These are phyloP conservation scores for Pipistrellus pygmaeus DNA, from an alignment of 2,797 vertebrate genomes.

Conservation along the genomic window DNA sequence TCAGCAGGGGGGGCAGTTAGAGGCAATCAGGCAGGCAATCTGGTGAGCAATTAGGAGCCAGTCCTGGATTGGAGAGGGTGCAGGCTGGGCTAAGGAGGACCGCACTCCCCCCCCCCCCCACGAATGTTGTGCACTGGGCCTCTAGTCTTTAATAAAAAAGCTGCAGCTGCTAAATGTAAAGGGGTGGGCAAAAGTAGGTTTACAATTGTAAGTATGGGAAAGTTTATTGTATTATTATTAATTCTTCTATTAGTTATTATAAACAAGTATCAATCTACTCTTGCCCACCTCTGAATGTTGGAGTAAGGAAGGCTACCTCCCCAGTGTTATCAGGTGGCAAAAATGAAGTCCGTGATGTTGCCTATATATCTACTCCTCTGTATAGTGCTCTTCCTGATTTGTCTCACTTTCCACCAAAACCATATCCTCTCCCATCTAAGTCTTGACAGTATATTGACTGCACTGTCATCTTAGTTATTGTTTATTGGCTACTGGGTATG, in stretches of 20 bases:
- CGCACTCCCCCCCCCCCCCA: too few species aligned
- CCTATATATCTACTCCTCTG: background rate
- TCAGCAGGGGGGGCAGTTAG: too few species aligned
- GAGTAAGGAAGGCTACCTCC: background rate
- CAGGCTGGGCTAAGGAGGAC: too few species aligned
- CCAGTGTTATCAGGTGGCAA: background rate
- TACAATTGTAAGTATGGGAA: background rate
- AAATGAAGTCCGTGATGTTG: background rate
- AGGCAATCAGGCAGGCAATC: too few species aligned
- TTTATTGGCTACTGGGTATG: background rate
- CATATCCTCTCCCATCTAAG: background rate
- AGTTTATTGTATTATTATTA: background rate
- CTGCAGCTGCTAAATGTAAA: background rate
- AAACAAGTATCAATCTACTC: background rate
- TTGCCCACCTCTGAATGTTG: background rate
- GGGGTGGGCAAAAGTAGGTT: background rate
- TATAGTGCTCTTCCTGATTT: background rate
- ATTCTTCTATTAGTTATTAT: background rate
- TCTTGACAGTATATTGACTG: background rate
- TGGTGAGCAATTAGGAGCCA: too few species aligned
- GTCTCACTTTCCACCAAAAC: slow-evolving; percentile 37
- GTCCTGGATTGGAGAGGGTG: too few species aligned
- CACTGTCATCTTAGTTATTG: background rate
- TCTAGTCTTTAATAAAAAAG: background rate
- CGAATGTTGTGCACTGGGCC: too few species aligned